Conservation (phyloP, 2,888 invertebrate genomes). For the Tridacna gigas region DNA sequence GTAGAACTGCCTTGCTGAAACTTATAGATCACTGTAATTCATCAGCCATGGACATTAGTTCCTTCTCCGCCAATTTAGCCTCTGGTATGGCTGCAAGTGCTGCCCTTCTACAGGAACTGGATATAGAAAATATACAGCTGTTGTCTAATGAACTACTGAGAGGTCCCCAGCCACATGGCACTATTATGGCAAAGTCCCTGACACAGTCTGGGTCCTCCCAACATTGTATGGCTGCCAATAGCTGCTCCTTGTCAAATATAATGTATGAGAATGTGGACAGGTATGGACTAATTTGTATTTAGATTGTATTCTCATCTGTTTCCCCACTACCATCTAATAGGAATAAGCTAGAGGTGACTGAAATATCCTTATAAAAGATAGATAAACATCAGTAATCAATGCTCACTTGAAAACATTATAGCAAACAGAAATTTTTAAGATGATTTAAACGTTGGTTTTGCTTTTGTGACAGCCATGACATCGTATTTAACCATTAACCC, state of each 20-base stretch:
- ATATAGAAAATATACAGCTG: slow-evolving; percentile 84
- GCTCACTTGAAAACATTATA: too few relatives aligned
- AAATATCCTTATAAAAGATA: too few relatives aligned
- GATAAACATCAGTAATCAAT: too few relatives aligned
- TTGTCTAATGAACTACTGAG: slow-evolving; percentile 82
- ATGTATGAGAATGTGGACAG: slow-evolving; percentile 80
- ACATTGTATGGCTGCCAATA: slow-evolving; percentile 76
- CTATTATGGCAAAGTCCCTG: slow-evolving; percentile 74
- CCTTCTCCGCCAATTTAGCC: slow-evolving; percentile 74
- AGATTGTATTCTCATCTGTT: too few relatives aligned
- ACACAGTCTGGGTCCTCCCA: slow-evolving; percentile 70
- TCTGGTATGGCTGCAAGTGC: slow-evolving; percentile 82
- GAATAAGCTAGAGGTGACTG: too few relatives aligned
- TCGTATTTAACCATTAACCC: too few relatives aligned
- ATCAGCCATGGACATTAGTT: slow-evolving; percentile 79
- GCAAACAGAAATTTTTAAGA: too few relatives aligned
- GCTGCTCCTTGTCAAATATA: slow-evolving; percentile 77
- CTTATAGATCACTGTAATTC: slow-evolving; percentile 83
- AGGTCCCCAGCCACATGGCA: slow-evolving; percentile 79
- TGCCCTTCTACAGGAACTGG: slow-evolving; percentile 82
- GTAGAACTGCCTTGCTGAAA: slow-evolving; percentile 81
- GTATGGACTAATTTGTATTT: slow-evolving; percentile 18
- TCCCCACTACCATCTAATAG: too few relatives aligned
- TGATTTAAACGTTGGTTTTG: too few relatives aligned
- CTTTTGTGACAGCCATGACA: too few relatives aligned